Evolutionary conservation across 2,797 vertebrate genomes (phyloP).

Genomic region (Delichon dasypus): DNA sequence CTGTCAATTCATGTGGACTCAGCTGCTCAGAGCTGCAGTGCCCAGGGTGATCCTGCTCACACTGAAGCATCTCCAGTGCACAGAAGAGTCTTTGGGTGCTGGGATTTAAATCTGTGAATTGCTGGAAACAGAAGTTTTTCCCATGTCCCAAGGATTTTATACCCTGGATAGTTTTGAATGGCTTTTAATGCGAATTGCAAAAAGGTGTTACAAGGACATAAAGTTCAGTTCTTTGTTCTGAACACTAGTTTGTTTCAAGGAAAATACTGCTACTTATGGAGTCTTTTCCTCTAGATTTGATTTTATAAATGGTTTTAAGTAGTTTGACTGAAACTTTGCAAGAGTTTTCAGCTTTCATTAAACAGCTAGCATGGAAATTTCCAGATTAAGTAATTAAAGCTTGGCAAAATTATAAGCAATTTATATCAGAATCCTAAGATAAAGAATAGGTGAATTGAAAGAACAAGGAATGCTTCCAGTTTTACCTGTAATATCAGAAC

Average conservation of each 20-base stretch:
- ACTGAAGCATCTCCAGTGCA: not conserved
- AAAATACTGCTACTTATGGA: not conserved
- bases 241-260: not conserved
- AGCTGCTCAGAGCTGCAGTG: not conserved
- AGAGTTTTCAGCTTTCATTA: not conserved
- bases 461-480: not conserved
- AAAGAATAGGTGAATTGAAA: not conserved
- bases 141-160: not conserved
- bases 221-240: not conserved
- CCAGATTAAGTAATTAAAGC: not conserved
- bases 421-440: not conserved
- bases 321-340: slow-evolving; percentile 8
- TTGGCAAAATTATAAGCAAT: not conserved
- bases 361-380: not conserved
- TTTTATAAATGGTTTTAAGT: not conserved
- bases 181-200: not conserved
- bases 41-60: not conserved
- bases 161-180: not conserved
- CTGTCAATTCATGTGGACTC: not conserved
- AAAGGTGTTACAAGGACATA: not conserved
- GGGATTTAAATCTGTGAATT: not conserved
- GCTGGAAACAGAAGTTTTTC: not conserved
- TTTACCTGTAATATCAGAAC: not conserved
- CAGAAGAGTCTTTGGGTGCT: not conserved
- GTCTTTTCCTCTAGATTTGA: not conserved